Percentiles rank a stretch among this genome's conserved stretches.
These are phyloP conservation scores for Epirrita christyi DNA, from an alignment of 2,888 invertebrate genomes.

Conservation along the genomic window DNA sequence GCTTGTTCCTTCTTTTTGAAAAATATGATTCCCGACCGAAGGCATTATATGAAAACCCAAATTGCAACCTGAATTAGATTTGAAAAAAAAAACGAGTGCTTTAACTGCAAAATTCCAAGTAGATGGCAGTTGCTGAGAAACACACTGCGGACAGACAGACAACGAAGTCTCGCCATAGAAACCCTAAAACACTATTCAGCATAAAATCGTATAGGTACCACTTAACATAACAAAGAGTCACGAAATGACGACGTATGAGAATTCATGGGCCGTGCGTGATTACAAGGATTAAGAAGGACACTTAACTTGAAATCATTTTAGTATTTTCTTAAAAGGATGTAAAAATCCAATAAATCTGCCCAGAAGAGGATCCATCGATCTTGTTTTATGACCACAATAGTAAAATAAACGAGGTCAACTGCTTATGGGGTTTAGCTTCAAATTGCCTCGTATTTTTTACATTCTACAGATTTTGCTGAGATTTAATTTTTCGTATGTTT, in stretches of 20 bases:
- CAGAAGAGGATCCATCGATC: slow-evolving; percentile 46
- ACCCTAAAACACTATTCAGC: too few species aligned
- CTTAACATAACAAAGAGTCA: neutral
- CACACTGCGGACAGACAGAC: too few species aligned
- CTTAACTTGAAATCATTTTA: slow-evolving; percentile 7
- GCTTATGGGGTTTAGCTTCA: slow-evolving; percentile 28
- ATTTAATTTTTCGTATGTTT: too few species aligned
- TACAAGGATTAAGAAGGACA: neutral
- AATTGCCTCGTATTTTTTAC: slow-evolving; percentile 34
- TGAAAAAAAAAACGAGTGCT: too few species aligned
- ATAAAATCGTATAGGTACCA: too few species aligned
- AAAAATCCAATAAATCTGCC: slow-evolving; percentile 38
- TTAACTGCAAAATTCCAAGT: too few species aligned
- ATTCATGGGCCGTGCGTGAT: slow-evolving; percentile 1
- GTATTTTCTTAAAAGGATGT: slow-evolving; percentile 20
- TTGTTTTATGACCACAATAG: slow-evolving; percentile 57
- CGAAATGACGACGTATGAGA: neutral
- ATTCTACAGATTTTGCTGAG: slow-evolving; percentile 18
- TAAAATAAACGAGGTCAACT: slow-evolving; percentile 58
- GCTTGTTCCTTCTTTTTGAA: too few species aligned
- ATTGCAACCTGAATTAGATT: too few species aligned
- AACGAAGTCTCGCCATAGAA: too few species aligned
- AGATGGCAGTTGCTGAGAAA: too few species aligned
- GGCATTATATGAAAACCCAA: too few species aligned
- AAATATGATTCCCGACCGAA: too few species aligned